Base-by-base conservation (phyloP, 2,888 invertebrate species). In the Octonoba sinensis region DNA sequence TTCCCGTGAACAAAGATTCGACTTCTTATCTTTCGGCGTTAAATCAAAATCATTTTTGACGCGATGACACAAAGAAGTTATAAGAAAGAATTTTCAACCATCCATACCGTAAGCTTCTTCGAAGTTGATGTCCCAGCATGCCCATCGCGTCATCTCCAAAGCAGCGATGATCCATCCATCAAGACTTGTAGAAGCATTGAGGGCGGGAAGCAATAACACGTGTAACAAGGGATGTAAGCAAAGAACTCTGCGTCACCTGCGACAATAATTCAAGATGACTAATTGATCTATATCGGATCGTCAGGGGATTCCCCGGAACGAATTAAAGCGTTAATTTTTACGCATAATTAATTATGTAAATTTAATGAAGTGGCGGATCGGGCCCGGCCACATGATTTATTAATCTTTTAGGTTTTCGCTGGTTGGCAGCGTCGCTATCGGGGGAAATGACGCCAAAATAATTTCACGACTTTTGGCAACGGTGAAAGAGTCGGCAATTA, bases 291-390 rank as follows among this genome's bases (percentile, higher is more conserved):
- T 71, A 78, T 78, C 78, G 78, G 64, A 70, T 77, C 76, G 60
- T 36, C 64, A 44, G 49, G 70, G 78, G 71, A 65, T 27, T 71
- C 77, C 56, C 62, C 47, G 46, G 57, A 44, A 71, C 65, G 78
- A 71, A 71, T 78, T 78, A 78, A 78, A 78, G 78, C 71, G 78
- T 78, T 78, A 78, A 78, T 78, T 78, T 78, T 78, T 78, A 78
- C 71, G 78, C 78, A 78, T 78, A 78, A 78, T 78, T 78, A 78
- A 78, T 78, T 78, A 78, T 78, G 78, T 71, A 78, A 78, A 78
- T 78, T 78, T 78, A 78, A 78, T 78, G 78, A 78, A 78, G 78
- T 71, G 78, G 76, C 60, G 76, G 73, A 73, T 73, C 70, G 70
- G 44, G 62, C 22, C 74, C 24, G 47, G 69, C 64, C 54, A 49